Conservation (phyloP, 2,113 vertebrate genomes). For the Pogona vitticeps region DNA sequence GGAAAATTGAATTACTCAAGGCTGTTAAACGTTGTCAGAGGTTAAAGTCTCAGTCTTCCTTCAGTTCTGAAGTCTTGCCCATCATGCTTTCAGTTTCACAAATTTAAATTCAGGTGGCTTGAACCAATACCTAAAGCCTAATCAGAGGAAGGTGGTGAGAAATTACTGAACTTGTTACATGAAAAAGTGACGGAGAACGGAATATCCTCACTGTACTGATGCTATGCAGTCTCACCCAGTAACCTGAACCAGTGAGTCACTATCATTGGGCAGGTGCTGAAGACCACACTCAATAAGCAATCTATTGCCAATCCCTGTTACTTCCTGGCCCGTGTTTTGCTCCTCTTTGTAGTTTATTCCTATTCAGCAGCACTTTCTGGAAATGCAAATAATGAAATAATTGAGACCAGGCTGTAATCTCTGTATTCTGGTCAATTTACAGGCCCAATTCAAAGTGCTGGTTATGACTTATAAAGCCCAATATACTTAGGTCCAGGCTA, state of each 20-base stretch:
- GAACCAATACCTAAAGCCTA: neutral
- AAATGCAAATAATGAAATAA: neutral
- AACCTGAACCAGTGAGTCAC: neutral
- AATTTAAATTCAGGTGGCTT: neutral
- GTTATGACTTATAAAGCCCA: no score
- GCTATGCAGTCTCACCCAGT: neutral
- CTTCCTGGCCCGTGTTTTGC: neutral
- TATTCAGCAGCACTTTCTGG: neutral
- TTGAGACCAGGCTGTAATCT: neutral
- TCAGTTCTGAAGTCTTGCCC: neutral
- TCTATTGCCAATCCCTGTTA: neutral
- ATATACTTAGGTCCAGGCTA: no score
- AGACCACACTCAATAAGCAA: no score
- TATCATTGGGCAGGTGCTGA: no score
- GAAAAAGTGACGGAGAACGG: neutral
- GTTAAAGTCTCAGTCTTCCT: neutral
- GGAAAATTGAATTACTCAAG: neutral
- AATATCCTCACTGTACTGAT: neutral
- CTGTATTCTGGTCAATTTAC: no score
- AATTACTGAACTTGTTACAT: neutral
- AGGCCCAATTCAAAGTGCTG: no score
- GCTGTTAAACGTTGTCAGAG: neutral
- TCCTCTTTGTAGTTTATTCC: neutral
- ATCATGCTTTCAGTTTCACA: neutral
- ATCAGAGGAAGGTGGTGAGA: neutral